A percentile compares a stretch with the other conserved stretches of the same genome.
phyloP scores from a whole-genome alignment of 2,113 vertebrate genomes.

The Dinomys branickii region DNA sequence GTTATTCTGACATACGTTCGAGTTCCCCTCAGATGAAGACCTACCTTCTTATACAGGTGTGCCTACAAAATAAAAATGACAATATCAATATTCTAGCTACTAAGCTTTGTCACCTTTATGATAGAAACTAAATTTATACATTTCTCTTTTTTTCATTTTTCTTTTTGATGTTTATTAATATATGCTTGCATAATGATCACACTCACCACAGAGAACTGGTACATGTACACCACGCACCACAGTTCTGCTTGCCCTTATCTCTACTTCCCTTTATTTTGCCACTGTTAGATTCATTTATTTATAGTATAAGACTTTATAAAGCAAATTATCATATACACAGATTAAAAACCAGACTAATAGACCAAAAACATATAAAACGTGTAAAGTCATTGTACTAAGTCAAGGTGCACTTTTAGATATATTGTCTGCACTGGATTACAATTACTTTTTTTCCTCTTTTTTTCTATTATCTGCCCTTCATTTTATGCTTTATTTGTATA shows the following conservation, averaged over 20 bases:
- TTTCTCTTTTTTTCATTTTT: not conserved
- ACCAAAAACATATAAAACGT: no score
- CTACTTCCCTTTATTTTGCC: not conserved
- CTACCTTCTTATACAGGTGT: not conserved
- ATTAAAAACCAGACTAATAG: no score
- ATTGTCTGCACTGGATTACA: no score
- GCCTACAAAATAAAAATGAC: not conserved
- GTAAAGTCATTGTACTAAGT: no score
- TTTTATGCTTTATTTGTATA: not conserved
- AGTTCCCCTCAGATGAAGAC: not conserved
- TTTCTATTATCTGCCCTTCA: no score
- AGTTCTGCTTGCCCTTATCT: not conserved
- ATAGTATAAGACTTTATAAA: not conserved
- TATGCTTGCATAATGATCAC: not conserved
- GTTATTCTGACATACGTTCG: not conserved
- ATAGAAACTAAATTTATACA: not conserved
- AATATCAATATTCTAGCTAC: not conserved
- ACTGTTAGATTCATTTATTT: not conserved
- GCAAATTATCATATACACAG: no score
- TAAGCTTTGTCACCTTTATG: not conserved
- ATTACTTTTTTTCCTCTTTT: no score
- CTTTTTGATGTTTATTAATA: not conserved
- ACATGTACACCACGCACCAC: not conserved
- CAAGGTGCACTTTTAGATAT: no score
- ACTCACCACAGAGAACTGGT: not conserved